Base-by-base conservation (phyloP, 2,113 vertebrate species). In the Ageneiosus marmoratus region DNA sequence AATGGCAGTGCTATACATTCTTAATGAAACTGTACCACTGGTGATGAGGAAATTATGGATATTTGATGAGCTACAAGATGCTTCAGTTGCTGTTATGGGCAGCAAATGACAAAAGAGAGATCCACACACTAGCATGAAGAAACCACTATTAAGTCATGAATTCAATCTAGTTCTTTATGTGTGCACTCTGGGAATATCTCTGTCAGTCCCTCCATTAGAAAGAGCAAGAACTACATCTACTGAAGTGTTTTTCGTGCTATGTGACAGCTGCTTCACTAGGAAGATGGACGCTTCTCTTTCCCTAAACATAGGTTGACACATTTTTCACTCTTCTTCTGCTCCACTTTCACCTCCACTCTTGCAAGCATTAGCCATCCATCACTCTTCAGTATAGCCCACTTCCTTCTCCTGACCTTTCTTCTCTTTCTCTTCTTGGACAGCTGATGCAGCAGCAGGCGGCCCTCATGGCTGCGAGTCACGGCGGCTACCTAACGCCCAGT, bases 381-480 rank as follows among this genome's bases (percentile, higher is more conserved):
- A 92, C 88, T 88, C 89, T 87, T 80, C 86, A 76, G 86, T 91
- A 75, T 87, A 90, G 88, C 86, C 87, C 89, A 88, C 90, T 88
- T 88, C 89, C 89, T 88, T 79, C 76, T 89, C 87, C 86, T 86
- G 88, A 88, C 88, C 81, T 86, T 78, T 86, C 82, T 87, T 55
- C 82, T 85, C 60, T 67, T 44, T n/a, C 24, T 65, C n/a, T 78
- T 91, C 84, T 89, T 85, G 85, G 84, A 87, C 93, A 99, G 97
- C 95, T 99, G 93, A 99, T 99, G 98, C 98, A 99, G 93, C 96
- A 97, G 94, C 98, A 99, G 92, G 97, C 97, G 67, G 98, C 98
- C 24, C 96, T 99, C 22, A 97, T 99, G 91, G 95, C 98, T 87
- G 95, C 97, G 77, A 96, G 96, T 85, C 96, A 98, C 0, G 96